A percentile compares a stretch with the other conserved stretches of the same genome.
Conservation (phyloP, 1,140 invertebrate species). For the Acyrthosiphon pisum region DNA sequence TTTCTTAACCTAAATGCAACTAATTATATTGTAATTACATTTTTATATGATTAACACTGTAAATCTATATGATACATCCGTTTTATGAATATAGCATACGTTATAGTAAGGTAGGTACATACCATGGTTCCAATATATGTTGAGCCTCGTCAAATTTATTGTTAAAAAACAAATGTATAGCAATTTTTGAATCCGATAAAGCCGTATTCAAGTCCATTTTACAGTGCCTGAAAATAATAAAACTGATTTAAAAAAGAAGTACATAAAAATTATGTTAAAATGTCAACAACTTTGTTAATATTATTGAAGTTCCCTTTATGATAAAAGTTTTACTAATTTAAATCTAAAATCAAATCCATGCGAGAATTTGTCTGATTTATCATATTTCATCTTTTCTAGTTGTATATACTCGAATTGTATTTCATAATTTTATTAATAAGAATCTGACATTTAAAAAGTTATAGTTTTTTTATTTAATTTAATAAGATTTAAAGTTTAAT, state of each 20-base stretch:
- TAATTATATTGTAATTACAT: background rate
- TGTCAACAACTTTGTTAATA: no score
- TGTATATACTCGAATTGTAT: background rate
- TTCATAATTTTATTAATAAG: background rate
- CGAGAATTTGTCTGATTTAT: no score
- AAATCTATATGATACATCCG: background rate
- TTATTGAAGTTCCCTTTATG: no score
- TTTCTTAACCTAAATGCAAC: background rate
- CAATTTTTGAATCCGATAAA: constrained; percentile 59
- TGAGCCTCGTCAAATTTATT: constrained; percentile 85
- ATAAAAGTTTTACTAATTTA: no score
- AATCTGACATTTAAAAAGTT: background rate
- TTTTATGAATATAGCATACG: background rate
- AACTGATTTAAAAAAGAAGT: background rate
- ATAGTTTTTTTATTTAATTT: background rate
- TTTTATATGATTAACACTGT: background rate
- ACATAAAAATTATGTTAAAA: no score
- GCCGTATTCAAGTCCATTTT: constrained; percentile 60
- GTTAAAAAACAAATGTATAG: constrained; percentile 85
- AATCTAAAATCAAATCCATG: no score
- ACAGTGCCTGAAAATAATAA: constrained; percentile 58
- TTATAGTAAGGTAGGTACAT: constrained; percentile 59
- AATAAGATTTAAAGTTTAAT: background rate
- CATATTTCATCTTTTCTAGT: no score
- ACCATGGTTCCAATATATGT: constrained; percentile 78